Base-by-base conservation (phyloP, 1,140 invertebrate species). In the Drosophila punjabiensis region DNA sequence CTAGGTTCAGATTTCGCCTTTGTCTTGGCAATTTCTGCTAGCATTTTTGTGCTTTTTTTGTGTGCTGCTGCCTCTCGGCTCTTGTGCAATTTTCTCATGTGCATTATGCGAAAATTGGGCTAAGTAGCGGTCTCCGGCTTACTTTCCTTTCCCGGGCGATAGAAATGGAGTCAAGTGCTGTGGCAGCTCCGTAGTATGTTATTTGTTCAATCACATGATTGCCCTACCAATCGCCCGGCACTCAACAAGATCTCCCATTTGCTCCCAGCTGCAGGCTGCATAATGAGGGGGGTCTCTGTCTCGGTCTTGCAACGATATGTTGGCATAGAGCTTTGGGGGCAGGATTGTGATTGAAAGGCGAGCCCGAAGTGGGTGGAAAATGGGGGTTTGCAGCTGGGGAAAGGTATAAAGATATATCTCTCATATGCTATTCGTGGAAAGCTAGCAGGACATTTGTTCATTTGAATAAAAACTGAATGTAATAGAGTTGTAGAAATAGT, bases 41-140 rank as follows among this genome's bases (percentile, higher is more conserved):
- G 48, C 71, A 77, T 84, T 89, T 58, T 58, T 58, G 1, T 28
- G 33, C n/a, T 37, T 37, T 88, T 87, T 81, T 66, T 86, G 66
- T 85, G 20, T 73, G 59, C 65, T 60, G 53, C 58, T 82, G 87
- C 76, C 87, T 85, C 66, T 77, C 62, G 76, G 79, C 79, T 61
- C 67, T 86, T 73, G 76, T 69, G 84, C 81, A 90, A 90, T 89
- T 89, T 85, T 67, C 81, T 84, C 79, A 79, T 87, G 87, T 90
- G 86, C 82, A 91, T 86, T 91, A 90, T 90, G 82, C 86, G 79
- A 91, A 89, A 90, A 79, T 86, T 90, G 86, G 86, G 86, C 86
- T 90, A 90, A 90, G 86, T 91, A 90, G 86, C 87, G 77, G 86
- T 56, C 61, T 74, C 59, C 65, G 59, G 58, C 32, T 50, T 65